A percentile compares a stretch with the other conserved stretches of the same genome.
phyloP scores from a whole-genome alignment of 1,140 invertebrate species.

The Hylyphantes graminicola region DNA sequence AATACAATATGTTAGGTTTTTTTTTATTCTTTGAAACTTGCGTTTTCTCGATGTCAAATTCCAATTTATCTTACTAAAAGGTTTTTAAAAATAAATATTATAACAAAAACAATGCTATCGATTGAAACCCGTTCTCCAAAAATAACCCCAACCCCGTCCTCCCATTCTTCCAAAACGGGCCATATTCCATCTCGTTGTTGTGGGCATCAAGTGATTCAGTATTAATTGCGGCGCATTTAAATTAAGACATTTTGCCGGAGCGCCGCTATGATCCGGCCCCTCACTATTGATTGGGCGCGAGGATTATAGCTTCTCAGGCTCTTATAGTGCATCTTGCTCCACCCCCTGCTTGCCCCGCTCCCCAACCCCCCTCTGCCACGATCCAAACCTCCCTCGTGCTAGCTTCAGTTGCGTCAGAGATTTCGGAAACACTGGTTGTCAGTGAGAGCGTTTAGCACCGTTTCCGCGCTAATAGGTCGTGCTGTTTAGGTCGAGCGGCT shows the following conservation, averaged over 20 bases:
- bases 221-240: constrained; percentile 61
- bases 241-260: constrained; percentile 60
- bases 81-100: no score
- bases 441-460: background rate
- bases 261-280: constrained; percentile 31
- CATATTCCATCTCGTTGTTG: background rate
- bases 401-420: constrained; percentile 55
- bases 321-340: constrained; percentile 41
- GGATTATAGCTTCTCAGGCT: constrained; percentile 44
- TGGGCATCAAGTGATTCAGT: constrained; percentile 58
- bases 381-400: constrained; percentile 33
- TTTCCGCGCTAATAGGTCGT: background rate
- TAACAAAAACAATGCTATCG: no score
- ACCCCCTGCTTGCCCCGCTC: constrained; percentile 17
- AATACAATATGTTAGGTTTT: no score
- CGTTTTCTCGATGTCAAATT: no score
- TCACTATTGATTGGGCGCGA: constrained; percentile 58
- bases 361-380: constrained; percentile 1
- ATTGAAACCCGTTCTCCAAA: no score
- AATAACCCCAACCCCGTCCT: no score
- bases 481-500: constrained; percentile 5
- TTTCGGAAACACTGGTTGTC: constrained; percentile 22
- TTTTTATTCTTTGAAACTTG: no score
- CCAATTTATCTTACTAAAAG: no score
- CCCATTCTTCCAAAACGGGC: no score